Evolutionary conservation across 2,113 vertebrate genomes (phyloP), one percentile per base, ranked within the genome.

Genomic region (Leuciscus idus): DNA sequence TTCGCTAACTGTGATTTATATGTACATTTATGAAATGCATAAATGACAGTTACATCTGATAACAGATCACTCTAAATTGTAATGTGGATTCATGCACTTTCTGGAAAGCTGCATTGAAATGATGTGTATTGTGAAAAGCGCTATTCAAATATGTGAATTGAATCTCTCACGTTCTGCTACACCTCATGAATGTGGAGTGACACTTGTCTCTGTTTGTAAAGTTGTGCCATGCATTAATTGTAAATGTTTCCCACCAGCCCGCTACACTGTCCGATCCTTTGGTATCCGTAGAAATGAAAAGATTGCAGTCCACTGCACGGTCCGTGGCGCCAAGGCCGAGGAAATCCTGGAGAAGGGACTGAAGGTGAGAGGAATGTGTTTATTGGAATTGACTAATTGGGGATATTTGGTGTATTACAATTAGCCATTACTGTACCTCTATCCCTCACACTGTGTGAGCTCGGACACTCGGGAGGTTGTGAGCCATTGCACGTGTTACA

Each of bases 251-350:
- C 6, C 55, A 36, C 1, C 93, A 99, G 98, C 98, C 70, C 97
- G 98, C 10, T 99, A 99, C 93, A 99, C 98, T 0, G 97, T 99
- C 85, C 90, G 98, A 39, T 99, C 98, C 89, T 99, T 99, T 6
- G 98, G 98, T 17, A 99, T 99, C 92, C 95, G 98, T 90, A 98
- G 98, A 79, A 99, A 99, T 83, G 98, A 99, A 94, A 99, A 99
- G 94, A 99, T 99, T 86, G 98, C 98, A 6, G 98, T 99, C 89
- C 98, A 99, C 55, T 99, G 98, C 93, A 99, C 98, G 0, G 98
- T 99, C 86, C 97, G 97, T 0, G 98, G 98, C 83, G 98, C 98
- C 91, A 99, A 99, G 93, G 98, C 98, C 21, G 98, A 99, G 92
- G 98, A 99, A 87, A 99, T 99, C 81, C 92, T 99, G 91, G 98